Base-by-base conservation (phyloP, 1,140 invertebrate genomes). In the Holotrichia oblita region DNA sequence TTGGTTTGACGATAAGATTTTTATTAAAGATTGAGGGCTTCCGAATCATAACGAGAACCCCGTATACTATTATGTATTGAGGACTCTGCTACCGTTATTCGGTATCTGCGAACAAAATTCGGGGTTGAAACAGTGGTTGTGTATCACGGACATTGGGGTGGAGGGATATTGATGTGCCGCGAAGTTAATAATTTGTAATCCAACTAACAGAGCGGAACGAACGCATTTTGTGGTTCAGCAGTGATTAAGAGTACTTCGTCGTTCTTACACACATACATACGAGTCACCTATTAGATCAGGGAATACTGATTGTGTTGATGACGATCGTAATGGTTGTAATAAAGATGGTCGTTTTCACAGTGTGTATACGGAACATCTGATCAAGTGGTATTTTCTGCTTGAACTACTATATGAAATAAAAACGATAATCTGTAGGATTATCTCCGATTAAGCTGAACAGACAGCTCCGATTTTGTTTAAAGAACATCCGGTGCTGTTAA, bases 161-260 rank as follows among this genome's bases (percentile, higher is more conserved):
- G 61, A 69, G 61, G 61, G 61, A 69, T 69, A 69, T 69, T 69
- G 61, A 69, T 69, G 61, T 7, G 22, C 22, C 27, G 61, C 61
- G 61, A 34, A 69, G 61, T 69, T 69, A 24, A 69, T 69, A 69
- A 69, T 69, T 69, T 69, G 61, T 69, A 69, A 69, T 69, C 61
- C 61, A 20, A 69, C 20, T 7, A 20, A 9, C 27, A 20, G 61
- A 69, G 17, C 61, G 61, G 17, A 9, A 27, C 22, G 61, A 34
- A 69, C 61, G 20, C 61, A 20, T 69, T 69, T 69, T 69, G 61
- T 22, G 61, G 61, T 69, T 69, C 20, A 20, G 3, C 17, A 12
- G 61, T 27, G 61, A 69, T 69, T 69, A 69, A 27, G 61, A 69
- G 22, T 14, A 17, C 1, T 55, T 2, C 14, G 22, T 20, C 22